These are phyloP conservation scores for Shinisaurus crocodilurus DNA, from an alignment of 2,113 vertebrate genomes.

Conservation along the genomic window DNA sequence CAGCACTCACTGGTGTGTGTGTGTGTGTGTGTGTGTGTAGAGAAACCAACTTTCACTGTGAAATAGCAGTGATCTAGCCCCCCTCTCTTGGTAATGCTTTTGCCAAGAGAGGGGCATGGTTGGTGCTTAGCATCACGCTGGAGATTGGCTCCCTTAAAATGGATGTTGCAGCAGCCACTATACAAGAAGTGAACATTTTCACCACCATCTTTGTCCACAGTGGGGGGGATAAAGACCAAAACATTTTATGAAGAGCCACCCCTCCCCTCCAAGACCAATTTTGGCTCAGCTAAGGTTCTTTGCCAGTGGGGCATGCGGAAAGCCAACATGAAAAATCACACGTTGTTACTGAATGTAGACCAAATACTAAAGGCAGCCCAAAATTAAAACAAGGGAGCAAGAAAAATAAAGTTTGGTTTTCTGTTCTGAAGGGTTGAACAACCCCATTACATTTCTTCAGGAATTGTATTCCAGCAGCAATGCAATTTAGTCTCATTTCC, in stretches of 20 bases:
- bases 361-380: neutral
- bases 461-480: neutral
- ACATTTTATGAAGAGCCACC: neutral
- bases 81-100: neutral
- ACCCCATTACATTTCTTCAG: neutral
- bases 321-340: constrained; percentile 33
- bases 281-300: neutral
- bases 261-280: too few species aligned
- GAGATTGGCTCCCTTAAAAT: neutral
- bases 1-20: too few species aligned
- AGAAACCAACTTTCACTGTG: neutral
- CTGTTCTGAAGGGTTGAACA: neutral
- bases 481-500: neutral
- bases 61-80: too few species aligned
- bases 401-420: neutral
- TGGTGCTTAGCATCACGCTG: neutral
- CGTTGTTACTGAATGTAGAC: neutral
- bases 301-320: neutral
- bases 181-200: neutral
- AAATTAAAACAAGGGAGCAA: neutral
- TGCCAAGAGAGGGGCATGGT: neutral
- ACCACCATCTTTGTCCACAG: neutral
- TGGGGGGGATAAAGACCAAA: neutral
- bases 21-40: neutral
- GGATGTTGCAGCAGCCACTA: too few species aligned